Percentiles rank a stretch among this genome's conserved stretches.
Conservation (phyloP, 1,140 invertebrate genomes). For the Leptinotarsa undecemlineata region DNA sequence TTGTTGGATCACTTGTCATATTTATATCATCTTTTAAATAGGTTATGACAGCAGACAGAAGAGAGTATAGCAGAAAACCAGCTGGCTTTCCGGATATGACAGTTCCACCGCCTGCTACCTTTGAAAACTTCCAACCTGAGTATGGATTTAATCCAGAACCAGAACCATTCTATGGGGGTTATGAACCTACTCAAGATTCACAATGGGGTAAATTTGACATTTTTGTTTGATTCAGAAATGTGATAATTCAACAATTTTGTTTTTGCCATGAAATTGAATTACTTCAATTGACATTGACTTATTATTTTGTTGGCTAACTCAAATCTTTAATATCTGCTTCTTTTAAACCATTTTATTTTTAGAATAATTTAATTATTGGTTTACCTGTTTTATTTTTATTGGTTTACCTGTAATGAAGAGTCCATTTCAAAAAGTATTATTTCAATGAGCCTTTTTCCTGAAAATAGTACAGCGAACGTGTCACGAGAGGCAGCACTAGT, state of each 20-base stretch:
- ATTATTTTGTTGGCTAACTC: neutral
- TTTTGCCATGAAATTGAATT: neutral
- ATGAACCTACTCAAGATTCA: slow-evolving; percentile 73
- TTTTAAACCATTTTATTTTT: too few species aligned
- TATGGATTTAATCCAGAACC: slow-evolving; percentile 63
- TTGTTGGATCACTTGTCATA: slow-evolving; percentile 1
- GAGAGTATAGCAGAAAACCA: slow-evolving; percentile 77
- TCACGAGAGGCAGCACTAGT: too few species aligned
- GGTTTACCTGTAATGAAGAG: too few species aligned
- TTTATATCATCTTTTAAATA: slow-evolving; percentile 47
- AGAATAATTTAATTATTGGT: too few species aligned
- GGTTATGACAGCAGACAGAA: slow-evolving; percentile 84
- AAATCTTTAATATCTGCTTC: too few species aligned
- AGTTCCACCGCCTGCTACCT: slow-evolving; percentile 65
- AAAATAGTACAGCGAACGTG: too few species aligned
- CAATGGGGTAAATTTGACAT: slow-evolving; percentile 64
- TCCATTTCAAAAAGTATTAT: too few species aligned
- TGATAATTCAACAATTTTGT: too few species aligned
- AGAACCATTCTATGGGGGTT: slow-evolving; percentile 71
- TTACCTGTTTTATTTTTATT: too few species aligned
- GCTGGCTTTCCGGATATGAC: slow-evolving; percentile 65
- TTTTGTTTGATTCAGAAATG: neutral
- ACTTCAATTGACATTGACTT: neutral
- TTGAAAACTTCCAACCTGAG: slow-evolving; percentile 61
- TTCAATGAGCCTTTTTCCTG: too few species aligned